phyloP scores from a whole-genome alignment of 2,113 vertebrate genomes.

The Phaetusa simplex region DNA sequence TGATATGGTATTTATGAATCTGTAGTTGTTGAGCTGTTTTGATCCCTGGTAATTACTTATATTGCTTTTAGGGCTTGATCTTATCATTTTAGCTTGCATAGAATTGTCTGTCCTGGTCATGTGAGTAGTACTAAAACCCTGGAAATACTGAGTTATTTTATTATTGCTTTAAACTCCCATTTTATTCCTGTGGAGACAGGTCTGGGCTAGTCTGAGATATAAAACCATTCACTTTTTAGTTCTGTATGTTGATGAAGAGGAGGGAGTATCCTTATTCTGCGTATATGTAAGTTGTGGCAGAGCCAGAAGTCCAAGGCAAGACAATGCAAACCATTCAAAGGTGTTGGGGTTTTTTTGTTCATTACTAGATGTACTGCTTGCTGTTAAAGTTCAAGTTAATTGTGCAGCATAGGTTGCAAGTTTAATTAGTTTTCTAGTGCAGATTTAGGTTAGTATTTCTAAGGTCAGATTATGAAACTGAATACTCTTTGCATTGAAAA shows the following conservation, averaged over 20 bases:
- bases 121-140: neutral
- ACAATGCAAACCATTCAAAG: neutral
- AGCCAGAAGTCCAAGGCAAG: neutral
- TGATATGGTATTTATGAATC: neutral
- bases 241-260: neutral
- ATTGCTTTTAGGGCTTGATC: neutral
- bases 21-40: neutral
- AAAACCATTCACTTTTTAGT: neutral
- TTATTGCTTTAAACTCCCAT: neutral
- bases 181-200: neutral
- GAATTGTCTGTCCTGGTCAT: neutral
- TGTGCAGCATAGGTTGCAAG: neutral
- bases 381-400: neutral
- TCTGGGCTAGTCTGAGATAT: neutral
- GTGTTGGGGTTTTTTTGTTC: neutral
- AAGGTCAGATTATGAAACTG: neutral
- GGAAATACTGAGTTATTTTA: fast-evolving
- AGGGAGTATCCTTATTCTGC: fast-evolving
- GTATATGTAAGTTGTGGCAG: neutral
- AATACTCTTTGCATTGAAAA: neutral
- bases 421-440: neutral
- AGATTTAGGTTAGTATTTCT: neutral
- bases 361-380: neutral
- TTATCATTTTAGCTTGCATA: fast-evolving
- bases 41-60: neutral